Base-by-base conservation (phyloP, 2,113 vertebrate species). In the Sinocyclocheilus rhinocerous region DNA sequence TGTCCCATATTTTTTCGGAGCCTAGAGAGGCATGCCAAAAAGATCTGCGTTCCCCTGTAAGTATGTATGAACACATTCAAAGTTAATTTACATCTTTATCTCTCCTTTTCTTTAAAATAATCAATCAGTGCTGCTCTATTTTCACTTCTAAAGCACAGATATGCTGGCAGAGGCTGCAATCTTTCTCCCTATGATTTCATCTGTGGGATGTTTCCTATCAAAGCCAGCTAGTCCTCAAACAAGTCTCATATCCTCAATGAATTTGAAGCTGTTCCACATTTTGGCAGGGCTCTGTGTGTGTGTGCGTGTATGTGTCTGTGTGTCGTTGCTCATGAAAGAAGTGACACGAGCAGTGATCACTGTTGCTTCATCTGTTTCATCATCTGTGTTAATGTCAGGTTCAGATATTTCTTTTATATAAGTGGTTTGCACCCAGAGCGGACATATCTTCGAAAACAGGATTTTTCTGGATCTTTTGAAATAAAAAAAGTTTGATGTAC, bases 131-230 rank as follows among this genome's bases (percentile, higher is more conserved):
- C 81, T 83, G 81, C 67, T 83, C 81, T 57, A 73, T 83, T 84
- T 84, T 73, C 11, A 73, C 82, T 84, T 84, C 50, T 72, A 36
- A 84, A 39, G 67, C 67, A 0, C 50, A 73, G 81, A 83, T 83
- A 50, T 36, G 48, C 82, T 84, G 82, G 82, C 82, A 73, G 50
- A 55, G 52, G 29, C 82, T 73, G 26, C 82, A 75, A 73, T 75
- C 69, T 84, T 69, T 70, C 69, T 59, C 13, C 52, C 20, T 73
- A 69, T 26, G 82, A 84, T 73, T 84, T 84, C 33, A 84, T 84
- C 82, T 55, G 82, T 72, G 82, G 82, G 82, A 73, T 84, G 69
- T 84, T 84, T 84, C 33, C 82, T 39, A 84, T 84, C 82, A 75
- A 73, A 84, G 69, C 82, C 69, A 83, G 67, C 48, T 39, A 24